These are phyloP conservation scores for Plusia festucae DNA, from an alignment of 2,888 invertebrate genomes.

Conservation along the genomic window DNA sequence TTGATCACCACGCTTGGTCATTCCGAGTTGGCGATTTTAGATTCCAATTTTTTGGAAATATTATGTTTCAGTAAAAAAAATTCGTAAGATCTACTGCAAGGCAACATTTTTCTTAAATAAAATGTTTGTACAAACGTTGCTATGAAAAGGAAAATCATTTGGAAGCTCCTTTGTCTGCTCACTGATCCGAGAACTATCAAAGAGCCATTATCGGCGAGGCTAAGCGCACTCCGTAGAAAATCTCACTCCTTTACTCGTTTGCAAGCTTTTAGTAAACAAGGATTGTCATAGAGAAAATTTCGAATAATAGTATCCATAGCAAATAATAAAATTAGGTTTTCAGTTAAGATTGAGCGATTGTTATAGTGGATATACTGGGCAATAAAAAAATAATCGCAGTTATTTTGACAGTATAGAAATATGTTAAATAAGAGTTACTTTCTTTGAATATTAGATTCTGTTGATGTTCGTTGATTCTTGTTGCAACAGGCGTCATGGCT, in stretches of 20 bases:
- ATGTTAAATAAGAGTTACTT: too few species aligned
- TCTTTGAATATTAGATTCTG: too few species aligned
- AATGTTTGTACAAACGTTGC: neutral
- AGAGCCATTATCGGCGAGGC: conserved; percentile 9
- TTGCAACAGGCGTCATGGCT: too few species aligned
- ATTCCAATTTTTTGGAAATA: too few species aligned
- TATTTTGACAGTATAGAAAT: neutral
- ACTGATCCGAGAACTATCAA: conserved; percentile 13
- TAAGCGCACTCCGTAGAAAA: neutral
- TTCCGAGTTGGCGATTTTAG: too few species aligned
- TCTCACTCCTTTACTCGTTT: conserved; percentile 2
- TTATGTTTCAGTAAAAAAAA: too few species aligned
- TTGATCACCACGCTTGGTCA: too few species aligned
- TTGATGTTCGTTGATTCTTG: too few species aligned
- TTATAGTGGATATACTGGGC: neutral
- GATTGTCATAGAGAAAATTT: conserved; percentile 11
- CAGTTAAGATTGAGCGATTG: neutral
- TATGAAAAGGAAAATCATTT: neutral
- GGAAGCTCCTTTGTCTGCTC: neutral
- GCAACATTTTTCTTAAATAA: neutral
- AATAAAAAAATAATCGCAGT: neutral
- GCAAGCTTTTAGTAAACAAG: conserved; percentile 18
- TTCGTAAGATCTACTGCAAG: too few species aligned
- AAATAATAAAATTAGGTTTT: neutral
- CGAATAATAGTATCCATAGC: neutral